These are phyloP conservation scores for Phymorhynchus buccinoides DNA, from an alignment of 1,140 invertebrate species.

Conservation along the genomic window DNA sequence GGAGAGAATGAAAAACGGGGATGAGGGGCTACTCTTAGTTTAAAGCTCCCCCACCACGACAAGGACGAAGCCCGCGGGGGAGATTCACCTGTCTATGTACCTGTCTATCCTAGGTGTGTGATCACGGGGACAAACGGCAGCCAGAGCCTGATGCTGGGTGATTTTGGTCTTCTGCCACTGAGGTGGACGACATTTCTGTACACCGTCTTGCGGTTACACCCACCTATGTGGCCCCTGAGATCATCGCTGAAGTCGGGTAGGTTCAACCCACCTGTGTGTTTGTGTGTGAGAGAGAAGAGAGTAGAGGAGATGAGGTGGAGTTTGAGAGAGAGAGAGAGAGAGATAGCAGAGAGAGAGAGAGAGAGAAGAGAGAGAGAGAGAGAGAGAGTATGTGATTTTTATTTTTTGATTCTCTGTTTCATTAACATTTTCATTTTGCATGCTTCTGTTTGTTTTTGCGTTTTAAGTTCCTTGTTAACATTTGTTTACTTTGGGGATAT, in stretches of 20 bases:
- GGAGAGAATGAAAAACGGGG: no score
- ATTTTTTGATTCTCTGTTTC: no score
- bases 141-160: slow-evolving; percentile 74
- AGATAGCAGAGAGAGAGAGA: neutral
- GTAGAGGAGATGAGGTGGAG: neutral
- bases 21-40: no score
- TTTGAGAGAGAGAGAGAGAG: neutral
- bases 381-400: neutral
- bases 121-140: slow-evolving; percentile 70
- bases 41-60: no score
- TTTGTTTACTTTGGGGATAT: no score
- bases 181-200: slow-evolving; percentile 76
- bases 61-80: no score
- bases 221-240: slow-evolving; percentile 99
- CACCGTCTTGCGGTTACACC: slow-evolving; percentile 95
- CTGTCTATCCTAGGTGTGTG: slow-evolving; percentile 58
- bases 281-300: slow-evolving; percentile 41
- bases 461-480: no score
- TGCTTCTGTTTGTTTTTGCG: neutral
- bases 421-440: no score
- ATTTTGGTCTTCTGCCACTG: slow-evolving; percentile 73
- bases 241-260: slow-evolving; percentile 94
- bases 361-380: neutral
- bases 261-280: slow-evolving; percentile 64
- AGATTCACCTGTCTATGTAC: no score